Conservation (phyloP, 2,888 invertebrate genomes). For the Lasioglossum morio region DNA sequence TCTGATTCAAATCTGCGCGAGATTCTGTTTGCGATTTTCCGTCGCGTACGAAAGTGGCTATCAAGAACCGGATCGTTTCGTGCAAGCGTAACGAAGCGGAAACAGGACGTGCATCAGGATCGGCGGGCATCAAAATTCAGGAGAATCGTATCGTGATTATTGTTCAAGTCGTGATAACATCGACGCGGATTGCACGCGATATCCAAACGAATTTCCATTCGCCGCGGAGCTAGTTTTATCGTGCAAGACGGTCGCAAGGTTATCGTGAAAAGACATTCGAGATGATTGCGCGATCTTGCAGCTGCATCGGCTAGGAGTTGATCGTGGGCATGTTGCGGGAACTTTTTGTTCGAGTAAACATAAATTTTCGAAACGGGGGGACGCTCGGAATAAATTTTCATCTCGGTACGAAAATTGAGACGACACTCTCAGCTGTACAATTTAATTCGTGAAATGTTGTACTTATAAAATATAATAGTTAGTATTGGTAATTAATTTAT, state of each 20-base stretch:
- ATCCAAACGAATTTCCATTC: slow-evolving; percentile 34
- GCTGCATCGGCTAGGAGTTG: slow-evolving; percentile 12
- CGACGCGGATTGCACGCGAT: slow-evolving; percentile 36
- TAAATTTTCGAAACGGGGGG: not conserved
- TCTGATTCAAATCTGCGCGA: not conserved
- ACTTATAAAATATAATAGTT: not conserved
- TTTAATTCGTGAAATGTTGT: not conserved
- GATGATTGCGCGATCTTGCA: slow-evolving; percentile 22
- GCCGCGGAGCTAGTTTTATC: slow-evolving; percentile 9
- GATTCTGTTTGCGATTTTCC: not conserved
- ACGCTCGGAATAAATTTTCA: not conserved
- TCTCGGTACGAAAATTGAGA: not conserved
- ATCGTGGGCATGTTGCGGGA: not conserved
- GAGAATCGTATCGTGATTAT: slow-evolving; percentile 40
- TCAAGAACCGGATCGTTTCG: not conserved
- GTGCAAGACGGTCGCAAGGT: slow-evolving; percentile 15
- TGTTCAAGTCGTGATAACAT: slow-evolving; percentile 33
- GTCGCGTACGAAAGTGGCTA: not conserved
- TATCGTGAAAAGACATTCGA: slow-evolving; percentile 26
- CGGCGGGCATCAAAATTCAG: slow-evolving; percentile 36
- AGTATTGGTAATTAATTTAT: not conserved
- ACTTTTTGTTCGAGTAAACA: not conserved
- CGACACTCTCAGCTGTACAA: not conserved
- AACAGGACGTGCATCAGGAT: not conserved
- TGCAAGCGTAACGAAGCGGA: slow-evolving; percentile 10